phyloP scores from a whole-genome alignment of 2,113 vertebrate species.

The Plotosus lineatus region DNA sequence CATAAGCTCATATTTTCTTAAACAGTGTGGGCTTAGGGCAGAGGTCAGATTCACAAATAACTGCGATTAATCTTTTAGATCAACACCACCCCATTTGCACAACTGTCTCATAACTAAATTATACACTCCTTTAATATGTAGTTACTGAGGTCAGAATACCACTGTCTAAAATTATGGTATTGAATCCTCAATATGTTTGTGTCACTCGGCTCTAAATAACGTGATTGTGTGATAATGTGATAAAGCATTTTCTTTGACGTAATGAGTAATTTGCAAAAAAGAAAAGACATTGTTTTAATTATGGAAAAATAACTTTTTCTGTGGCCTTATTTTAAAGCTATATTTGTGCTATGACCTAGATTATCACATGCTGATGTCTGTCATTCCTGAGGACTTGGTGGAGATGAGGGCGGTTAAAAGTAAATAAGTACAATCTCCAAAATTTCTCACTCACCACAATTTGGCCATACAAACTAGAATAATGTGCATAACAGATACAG shows the following conservation, averaged over 20 bases:
- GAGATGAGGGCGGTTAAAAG: not conserved
- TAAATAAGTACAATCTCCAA: not conserved
- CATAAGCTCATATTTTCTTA: not conserved
- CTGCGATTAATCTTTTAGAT: not conserved
- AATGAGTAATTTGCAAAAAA: no score
- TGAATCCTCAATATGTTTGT: not conserved
- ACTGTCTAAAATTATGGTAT: not conserved
- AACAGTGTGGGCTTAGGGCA: not conserved
- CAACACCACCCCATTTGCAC: not conserved
- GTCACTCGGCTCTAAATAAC: not conserved
- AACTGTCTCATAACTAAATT: not conserved
- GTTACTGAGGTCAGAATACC: not conserved
- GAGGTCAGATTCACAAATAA: not conserved
- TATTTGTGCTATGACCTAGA: conserved; percentile 32
- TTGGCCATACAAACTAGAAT: not conserved
- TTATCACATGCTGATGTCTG: conserved; percentile 2
- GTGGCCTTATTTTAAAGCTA: no score
- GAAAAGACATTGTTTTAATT: no score
- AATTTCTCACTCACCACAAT: no score
- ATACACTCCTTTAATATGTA: not conserved
- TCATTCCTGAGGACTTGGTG: not conserved
- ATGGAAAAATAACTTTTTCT: no score
- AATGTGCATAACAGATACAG: no score
- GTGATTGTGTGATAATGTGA: no score
- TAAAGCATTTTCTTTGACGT: no score